phyloP scores from a whole-genome alignment of 2,113 vertebrate genomes.

The Mohoua ochrocephala region DNA sequence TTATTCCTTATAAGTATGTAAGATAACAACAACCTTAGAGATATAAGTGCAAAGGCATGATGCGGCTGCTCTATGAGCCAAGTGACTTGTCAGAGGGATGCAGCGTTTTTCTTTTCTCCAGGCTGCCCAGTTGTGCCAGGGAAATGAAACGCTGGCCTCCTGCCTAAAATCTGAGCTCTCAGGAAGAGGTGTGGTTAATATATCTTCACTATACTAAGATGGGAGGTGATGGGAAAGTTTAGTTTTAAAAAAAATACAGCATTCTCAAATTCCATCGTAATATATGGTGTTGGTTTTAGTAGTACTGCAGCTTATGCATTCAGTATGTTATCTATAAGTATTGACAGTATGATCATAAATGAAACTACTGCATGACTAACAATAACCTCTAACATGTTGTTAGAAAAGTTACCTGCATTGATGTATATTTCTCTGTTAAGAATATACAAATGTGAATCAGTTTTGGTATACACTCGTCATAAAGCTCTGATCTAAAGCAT shows the following conservation, averaged over 20 bases:
- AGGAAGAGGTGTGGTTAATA: not conserved
- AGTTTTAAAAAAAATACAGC: not conserved
- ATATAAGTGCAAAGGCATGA: not conserved
- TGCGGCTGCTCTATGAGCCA: not conserved
- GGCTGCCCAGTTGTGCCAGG: not conserved
- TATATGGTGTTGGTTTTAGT: not conserved
- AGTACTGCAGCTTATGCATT: not conserved
- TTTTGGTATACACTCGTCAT: not conserved
- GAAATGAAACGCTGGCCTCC: not conserved
- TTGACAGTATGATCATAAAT: not conserved
- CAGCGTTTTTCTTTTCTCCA: not conserved
- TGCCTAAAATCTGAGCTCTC: not conserved
- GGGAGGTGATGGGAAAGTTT: not conserved
- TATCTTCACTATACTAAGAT: not conserved
- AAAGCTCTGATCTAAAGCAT: not conserved
- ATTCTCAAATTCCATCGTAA: not conserved
- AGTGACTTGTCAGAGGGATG: not conserved
- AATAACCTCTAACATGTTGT: not conserved
- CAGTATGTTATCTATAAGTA: fast-evolving
- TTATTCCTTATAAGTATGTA: not conserved
- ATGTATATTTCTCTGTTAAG: not conserved
- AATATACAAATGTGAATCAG: not conserved
- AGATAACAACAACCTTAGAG: not conserved
- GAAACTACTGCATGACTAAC: not conserved
- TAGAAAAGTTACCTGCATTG: not conserved